Evolutionary conservation across 2,797 vertebrate genomes (phyloP), one percentile per base, ranked within the genome.

Genomic region (Gobio occitaniae): DNA sequence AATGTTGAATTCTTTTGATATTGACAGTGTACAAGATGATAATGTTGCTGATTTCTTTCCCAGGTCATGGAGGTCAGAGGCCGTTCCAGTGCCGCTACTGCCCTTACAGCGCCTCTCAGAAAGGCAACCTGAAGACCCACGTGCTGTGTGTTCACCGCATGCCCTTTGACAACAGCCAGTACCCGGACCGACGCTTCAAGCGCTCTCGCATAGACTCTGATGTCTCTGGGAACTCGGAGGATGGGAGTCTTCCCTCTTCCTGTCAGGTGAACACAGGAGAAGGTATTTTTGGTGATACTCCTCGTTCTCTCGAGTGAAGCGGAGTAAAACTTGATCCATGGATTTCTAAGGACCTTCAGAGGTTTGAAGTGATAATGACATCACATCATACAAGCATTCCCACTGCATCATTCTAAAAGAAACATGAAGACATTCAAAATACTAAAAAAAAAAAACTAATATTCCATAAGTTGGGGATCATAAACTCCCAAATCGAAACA

Each of bases 101-200:
- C 87, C 96, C 96, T 1, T 98, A 98, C 94, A 96, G 97, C 87
- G 97, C 97, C 93, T 97, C 97, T 74, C 98, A 99, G 94, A 99
- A 99, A 92, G 98, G 97, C 84, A 99, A 99, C 90, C 94, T 99
- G 93, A 99, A 99, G 95, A 98, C 97, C 81, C 97, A 98, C 0
- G 97, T 98, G 78, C 94, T 98, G 85, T 98, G 97, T 10, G 97
- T 99, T 86, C 97, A 99, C 93, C 97, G 96, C 86, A 97, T 97
- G 97, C 97, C 97, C 92, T 99, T 98, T n/a, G 97, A 99, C 95
- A 98, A 97, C 95, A 97, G 96, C 93, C 97, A 96, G 93, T 98
- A 97, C 82, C 97, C 97, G 0, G 97, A 99, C 91, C 96, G 97
- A 38, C 96, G 97, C 90, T 99, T 99, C 95, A 98, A 98, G 87